A percentile compares a stretch with the other conserved stretches of the same genome.
These are phyloP conservation scores for Clamator glandarius DNA, from an alignment of 2,797 vertebrate species.

Conservation along the genomic window DNA sequence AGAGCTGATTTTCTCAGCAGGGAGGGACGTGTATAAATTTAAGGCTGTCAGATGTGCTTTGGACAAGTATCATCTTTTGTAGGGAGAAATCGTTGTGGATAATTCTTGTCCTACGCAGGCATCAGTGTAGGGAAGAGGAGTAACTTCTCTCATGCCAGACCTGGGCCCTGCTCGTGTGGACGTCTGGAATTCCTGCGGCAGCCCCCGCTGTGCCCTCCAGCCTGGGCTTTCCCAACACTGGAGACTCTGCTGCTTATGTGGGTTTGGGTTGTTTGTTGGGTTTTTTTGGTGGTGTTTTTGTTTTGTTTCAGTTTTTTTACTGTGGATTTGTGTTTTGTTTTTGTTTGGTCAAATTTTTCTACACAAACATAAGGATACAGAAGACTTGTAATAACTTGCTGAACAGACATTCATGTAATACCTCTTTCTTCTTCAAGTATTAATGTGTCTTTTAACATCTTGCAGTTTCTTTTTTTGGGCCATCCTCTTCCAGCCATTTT, in stretches of 20 bases:
- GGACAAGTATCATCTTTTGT: background rate
- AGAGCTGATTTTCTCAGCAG: background rate
- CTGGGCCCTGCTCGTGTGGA: background rate
- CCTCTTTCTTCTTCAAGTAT: background rate
- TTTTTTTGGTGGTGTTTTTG: no score
- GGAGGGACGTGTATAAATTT: background rate
- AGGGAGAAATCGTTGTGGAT: background rate
- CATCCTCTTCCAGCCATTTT: no score
- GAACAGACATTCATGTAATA: background rate
- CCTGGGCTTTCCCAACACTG: background rate
- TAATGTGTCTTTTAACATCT: background rate
- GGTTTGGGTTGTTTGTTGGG: no score
- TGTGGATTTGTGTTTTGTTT: no score
- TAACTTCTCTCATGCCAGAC: background rate
- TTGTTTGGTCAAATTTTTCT: no score
- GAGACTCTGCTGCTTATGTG: background rate
- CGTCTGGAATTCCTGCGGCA: background rate
- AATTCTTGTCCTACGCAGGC: background rate
- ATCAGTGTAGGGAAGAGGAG: background rate
- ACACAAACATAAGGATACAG: background rate
- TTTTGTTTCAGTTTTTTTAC: no score
- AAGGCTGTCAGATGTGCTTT: background rate
- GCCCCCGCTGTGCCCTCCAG: background rate
- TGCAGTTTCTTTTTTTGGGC: background rate
- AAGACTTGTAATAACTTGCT: background rate